These are phyloP conservation scores for Hirtodrosophila alboralis DNA, from an alignment of 2,888 invertebrate genomes.

Conservation along the genomic window DNA sequence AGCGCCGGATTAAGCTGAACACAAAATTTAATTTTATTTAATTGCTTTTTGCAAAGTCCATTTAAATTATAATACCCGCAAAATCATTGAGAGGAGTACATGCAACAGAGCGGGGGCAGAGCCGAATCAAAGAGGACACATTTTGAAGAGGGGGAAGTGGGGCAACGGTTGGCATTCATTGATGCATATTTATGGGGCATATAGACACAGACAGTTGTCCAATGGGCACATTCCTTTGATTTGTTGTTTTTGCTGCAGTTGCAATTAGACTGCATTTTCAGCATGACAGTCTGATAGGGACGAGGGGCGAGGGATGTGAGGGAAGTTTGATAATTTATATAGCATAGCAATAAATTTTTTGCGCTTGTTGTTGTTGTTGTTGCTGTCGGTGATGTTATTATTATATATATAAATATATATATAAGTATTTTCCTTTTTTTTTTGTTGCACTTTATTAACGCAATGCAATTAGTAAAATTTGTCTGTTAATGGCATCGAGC, in stretches of 20 bases:
- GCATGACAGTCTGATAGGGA: slow-evolving; percentile 17
- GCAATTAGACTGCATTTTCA: slow-evolving; percentile 64
- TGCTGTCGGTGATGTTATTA: slow-evolving; percentile 23
- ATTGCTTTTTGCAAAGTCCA: slow-evolving; percentile 79
- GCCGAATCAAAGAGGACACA: slow-evolving; percentile 42
- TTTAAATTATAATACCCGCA: slow-evolving; percentile 75
- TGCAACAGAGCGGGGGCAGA: background rate
- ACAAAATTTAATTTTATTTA: slow-evolving; percentile 78
- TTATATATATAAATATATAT: too few species aligned
- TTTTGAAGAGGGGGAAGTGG: background rate
- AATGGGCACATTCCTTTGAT: slow-evolving; percentile 68
- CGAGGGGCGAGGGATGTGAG: background rate
- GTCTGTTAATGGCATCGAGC: slow-evolving; percentile 75
- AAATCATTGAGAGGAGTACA: slow-evolving; percentile 44
- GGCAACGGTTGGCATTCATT: slow-evolving; percentile 35
- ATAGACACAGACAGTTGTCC: slow-evolving; percentile 71
- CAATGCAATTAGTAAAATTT: slow-evolving; percentile 77
- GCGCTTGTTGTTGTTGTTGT: slow-evolving; percentile 31
- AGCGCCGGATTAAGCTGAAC: slow-evolving; percentile 68
- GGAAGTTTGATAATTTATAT: slow-evolving; percentile 46
- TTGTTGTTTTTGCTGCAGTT: slow-evolving; percentile 48
- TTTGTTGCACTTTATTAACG: slow-evolving; percentile 76
- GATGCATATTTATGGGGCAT: slow-evolving; percentile 64
- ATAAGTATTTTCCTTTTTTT: too few species aligned
- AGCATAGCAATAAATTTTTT: slow-evolving; percentile 57